phyloP scores from a whole-genome alignment of 2,113 vertebrate genomes.

The Triplophysa tibetana region DNA sequence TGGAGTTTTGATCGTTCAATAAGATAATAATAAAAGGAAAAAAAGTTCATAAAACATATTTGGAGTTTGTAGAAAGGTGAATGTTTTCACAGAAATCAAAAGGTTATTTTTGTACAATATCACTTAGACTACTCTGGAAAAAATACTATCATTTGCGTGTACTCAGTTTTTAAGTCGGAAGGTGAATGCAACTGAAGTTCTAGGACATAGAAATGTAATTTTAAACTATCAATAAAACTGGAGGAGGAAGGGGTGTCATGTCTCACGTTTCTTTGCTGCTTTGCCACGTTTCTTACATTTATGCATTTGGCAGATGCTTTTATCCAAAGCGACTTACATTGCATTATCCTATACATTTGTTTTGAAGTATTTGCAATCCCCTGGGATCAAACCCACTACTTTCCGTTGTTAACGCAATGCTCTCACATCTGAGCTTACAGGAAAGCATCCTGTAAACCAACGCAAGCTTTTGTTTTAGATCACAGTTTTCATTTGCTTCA shows the following conservation, averaged over 20 bases:
- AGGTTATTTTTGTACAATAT: conserved; percentile 99
- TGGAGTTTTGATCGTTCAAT: conserved; percentile 72
- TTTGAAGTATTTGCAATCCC: no score
- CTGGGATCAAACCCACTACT: no score
- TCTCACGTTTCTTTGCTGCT: conserved; percentile 78
- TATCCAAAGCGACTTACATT: no score
- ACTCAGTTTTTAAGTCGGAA: conserved; percentile 89
- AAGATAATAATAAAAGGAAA: conserved; percentile 69
- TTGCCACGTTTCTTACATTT: not conserved
- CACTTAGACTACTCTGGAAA: conserved; percentile 87
- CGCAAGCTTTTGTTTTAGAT: not conserved
- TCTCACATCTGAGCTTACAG: no score
- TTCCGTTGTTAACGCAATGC: no score
- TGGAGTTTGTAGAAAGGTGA: conserved; percentile 81
- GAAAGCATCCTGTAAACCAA: not conserved
- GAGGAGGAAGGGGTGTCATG: conserved; percentile 88
- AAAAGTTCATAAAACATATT: conserved; percentile 65
- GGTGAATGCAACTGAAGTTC: conserved; percentile 88
- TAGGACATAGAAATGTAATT: conserved; percentile 93
- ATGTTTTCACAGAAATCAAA: conserved; percentile 93
- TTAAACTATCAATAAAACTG: conserved; percentile 97
- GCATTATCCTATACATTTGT: no score
- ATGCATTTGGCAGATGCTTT: no score
- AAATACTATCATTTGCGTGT: conserved; percentile 87
- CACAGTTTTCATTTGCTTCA: not conserved